Evolutionary conservation across 2,888 invertebrate genomes (phyloP).

Genomic region (Merodon equestris): DNA sequence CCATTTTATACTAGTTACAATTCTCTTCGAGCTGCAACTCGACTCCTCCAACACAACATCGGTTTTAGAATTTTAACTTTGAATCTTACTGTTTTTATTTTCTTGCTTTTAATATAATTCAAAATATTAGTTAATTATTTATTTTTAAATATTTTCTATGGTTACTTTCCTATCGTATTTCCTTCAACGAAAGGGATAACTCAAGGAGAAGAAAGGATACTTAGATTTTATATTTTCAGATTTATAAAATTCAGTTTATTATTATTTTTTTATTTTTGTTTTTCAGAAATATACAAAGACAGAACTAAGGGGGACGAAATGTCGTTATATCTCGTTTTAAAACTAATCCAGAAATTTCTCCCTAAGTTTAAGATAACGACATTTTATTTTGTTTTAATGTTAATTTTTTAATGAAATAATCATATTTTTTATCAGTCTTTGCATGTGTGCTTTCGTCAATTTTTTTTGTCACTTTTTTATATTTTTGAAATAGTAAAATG

Average conservation of each 20-base stretch:
- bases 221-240: slow-evolving; percentile 26
- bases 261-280: slow-evolving; percentile 34
- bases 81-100: slow-evolving; percentile 52
- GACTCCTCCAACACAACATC: slow-evolving; percentile 54
- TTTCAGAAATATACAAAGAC: too few species aligned
- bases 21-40: slow-evolving; percentile 42
- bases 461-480: slow-evolving; percentile 31
- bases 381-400: slow-evolving; percentile 19
- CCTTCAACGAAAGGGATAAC: slow-evolving; percentile 67
- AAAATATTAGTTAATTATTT: slow-evolving; percentile 56
- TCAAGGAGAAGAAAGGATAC: slow-evolving; percentile 61
- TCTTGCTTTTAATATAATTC: slow-evolving; percentile 48
- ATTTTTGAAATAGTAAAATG: slow-evolving; percentile 43
- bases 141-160: slow-evolving; percentile 22
- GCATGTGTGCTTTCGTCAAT: slow-evolving; percentile 70
- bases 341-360: slow-evolving; percentile 3
- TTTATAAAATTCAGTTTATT: too few species aligned
- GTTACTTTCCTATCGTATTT: too few species aligned
- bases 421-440: slow-evolving; percentile 69
- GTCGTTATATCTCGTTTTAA: too few species aligned
- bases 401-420: slow-evolving; percentile 55
- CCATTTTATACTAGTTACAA: slow-evolving; percentile 53
- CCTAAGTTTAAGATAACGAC: not conserved
- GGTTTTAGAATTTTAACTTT: slow-evolving; percentile 58
- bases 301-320: too few species aligned